Base-by-base conservation (phyloP, 2,888 invertebrate species). In the Acronicta aceris region DNA sequence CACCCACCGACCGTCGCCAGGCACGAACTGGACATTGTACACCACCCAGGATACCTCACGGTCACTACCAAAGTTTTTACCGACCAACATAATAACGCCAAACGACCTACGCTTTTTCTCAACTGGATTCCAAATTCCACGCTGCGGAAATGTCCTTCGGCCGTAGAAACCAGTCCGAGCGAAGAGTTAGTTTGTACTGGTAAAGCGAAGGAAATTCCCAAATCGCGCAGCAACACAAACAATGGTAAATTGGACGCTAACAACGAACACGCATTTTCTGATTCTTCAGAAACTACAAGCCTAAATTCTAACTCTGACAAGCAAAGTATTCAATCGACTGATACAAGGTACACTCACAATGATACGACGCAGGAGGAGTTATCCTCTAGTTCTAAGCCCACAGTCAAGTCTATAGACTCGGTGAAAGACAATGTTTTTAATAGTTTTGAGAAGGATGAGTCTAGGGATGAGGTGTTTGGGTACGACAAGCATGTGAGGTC, bases 71-170 rank as follows among this genome's bases (percentile, higher is more conserved):
- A 97, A 90, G 96, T 96, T n/a, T 97, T 97, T 86, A 95, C 96
- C 21, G 96, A 97, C 81, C 96, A 97, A 83, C 96, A 97, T 82
- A 97, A 97, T 80, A 96, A 96, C 66, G 96, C 96, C 0, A 97
- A 96, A 81, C 92, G 97, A 87, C 96, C 97, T 74, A 99, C 98
- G 0, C 93, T 99, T 12, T 97, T 98, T 73, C 95, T 99, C 3
- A 98, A 98, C 65, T 99, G 99, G 99, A 98, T 99, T 75, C 99
- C 99, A 0, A 99, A 99, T 89, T 96, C 97, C 2, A 98, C 98
- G 0, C 93, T 99, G 41, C 96, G 97, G 69, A 98, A 97, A 89
- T 98, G 98, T 84, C 98, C 98, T 15, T 96, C 96, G 15, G 96
- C 97, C 7, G 92, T 96, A 41, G 96, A 97, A 81, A 96, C 96